These are phyloP conservation scores for Gasterosteus aculeatus DNA, from an alignment of 2,113 vertebrate genomes.

Conservation along the genomic window DNA sequence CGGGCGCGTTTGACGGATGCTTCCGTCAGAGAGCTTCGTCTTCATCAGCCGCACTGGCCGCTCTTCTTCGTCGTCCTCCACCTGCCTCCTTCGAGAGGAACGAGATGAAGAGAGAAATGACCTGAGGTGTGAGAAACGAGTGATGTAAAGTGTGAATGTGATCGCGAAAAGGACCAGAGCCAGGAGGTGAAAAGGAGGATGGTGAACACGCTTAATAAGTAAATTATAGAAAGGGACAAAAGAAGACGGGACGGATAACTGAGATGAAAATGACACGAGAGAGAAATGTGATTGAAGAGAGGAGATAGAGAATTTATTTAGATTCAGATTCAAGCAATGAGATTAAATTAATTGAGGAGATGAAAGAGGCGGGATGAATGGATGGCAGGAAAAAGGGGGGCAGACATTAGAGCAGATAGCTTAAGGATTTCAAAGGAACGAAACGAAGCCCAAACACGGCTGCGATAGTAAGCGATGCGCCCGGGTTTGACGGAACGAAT, in stretches of 20 bases:
- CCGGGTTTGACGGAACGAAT: conserved; percentile 44
- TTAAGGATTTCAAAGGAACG: not conserved
- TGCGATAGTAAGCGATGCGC: conserved; percentile 43
- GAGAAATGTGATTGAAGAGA: not conserved
- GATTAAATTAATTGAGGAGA: not conserved
- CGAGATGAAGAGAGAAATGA: too few species aligned
- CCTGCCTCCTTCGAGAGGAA: not conserved
- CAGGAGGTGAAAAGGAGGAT: not conserved
- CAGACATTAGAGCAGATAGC: not conserved
- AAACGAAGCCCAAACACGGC: not conserved
- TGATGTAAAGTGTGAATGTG: not conserved
- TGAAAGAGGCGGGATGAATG: not conserved
- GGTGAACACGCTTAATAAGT: not conserved
- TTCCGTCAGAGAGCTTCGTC: conserved; percentile 48
- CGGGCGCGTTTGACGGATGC: conserved; percentile 59
- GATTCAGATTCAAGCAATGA: not conserved
- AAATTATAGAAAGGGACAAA: not conserved
- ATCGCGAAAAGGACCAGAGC: too few species aligned
- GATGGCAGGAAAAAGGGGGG: not conserved
- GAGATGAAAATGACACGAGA: not conserved
- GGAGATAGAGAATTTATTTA: not conserved
- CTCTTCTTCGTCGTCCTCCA: conserved; percentile 24
- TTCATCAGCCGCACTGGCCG: conserved; percentile 54
- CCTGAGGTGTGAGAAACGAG: not conserved
- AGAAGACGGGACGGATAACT: too few species aligned